A percentile compares a stretch with the other conserved stretches of the same genome.
Conservation (phyloP, 2,797 vertebrate genomes). For the Phoxinus dragarum region DNA sequence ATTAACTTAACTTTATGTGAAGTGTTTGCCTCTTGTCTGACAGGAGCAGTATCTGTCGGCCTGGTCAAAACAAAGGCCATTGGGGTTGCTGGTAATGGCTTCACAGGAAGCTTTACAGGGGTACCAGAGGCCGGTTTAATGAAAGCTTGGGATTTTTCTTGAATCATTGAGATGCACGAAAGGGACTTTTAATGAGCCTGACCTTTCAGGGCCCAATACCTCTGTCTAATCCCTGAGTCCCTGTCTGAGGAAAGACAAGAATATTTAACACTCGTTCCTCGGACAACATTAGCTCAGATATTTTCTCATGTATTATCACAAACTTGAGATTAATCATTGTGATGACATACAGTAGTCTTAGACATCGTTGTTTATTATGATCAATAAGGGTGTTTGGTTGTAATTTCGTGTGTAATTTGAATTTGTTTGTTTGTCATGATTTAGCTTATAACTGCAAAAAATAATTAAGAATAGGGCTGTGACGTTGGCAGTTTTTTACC, state of each 20-base stretch:
- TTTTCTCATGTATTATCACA: slow-evolving; percentile 20
- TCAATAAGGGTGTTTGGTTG: not conserved
- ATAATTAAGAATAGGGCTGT: not conserved
- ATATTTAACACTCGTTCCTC: slow-evolving; percentile 57
- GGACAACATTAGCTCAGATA: not conserved
- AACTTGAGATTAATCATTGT: slow-evolving; percentile 8
- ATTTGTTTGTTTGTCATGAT: not conserved
- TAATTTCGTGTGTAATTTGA: not conserved
- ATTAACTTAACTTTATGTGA: slow-evolving; percentile 49
- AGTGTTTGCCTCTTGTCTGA: slow-evolving; percentile 33
- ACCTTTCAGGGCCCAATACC: slow-evolving; percentile 69
- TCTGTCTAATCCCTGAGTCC: slow-evolving; percentile 63
- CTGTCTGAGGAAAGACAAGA: slow-evolving; percentile 64
- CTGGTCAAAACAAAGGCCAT: slow-evolving; percentile 18
- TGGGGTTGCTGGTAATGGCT: slow-evolving; percentile 48
- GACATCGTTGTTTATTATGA: not conserved
- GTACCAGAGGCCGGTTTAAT: slow-evolving; percentile 59
- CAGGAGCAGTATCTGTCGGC: slow-evolving; percentile 19
- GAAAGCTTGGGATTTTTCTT: slow-evolving; percentile 59
- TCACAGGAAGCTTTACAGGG: slow-evolving; percentile 48
- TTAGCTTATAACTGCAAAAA: not conserved
- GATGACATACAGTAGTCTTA: not conserved
- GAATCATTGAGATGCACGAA: slow-evolving; percentile 74
- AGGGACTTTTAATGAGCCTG: slow-evolving; percentile 76
- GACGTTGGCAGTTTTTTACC: no score